Evolutionary conservation across 2,797 vertebrate species (phyloP), one percentile per base, ranked within the genome.

Genomic region (Dallia pectoralis): DNA sequence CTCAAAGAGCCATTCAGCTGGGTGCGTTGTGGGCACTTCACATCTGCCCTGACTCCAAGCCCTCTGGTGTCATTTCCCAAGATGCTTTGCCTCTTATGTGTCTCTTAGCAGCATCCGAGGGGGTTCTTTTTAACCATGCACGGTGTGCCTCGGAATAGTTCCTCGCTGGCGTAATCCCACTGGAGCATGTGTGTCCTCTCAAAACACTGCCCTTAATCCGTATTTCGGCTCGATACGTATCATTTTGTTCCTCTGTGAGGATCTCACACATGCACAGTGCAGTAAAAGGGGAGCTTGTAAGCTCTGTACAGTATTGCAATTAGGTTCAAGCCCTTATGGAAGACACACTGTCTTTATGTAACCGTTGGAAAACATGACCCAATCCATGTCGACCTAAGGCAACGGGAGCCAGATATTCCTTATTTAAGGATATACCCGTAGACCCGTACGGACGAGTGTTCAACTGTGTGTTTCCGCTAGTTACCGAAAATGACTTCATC

Each of bases 181-280:
- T 90, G 89, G 83, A 90, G 80, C 89, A 87, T 83, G 40, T 66
- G 12, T 82, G 86, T 87, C 84, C 82, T 83, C 82, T 87, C 77
- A 87, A 87, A 81, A 79, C 76, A 70, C 73, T 74, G 40, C 69
- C 81, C 82, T 81, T 87, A 87, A 86, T 88, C 85, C 83, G 53
- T 79, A 79, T 81, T 86, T 88, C 82, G 81, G 70, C 74, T 65
- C 80, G 70, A 77, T 79, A 82, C 87, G 80, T 75, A 76, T 83
- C 75, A 66, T 76, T 82, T 74, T 70, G 69, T 86, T 74, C 79
- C 74, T 51, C 19, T 8, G 36, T 27, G 40, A 11, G 70, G 61
- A 29, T 62, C 36, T 16, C 36, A 30, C 27, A 71, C 70, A 84
- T 69, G 73, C 81, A 51, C 74, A 69, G 61, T 44, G 16, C 51